Evolutionary conservation across 1,140 invertebrate genomes (phyloP).

Genomic region (Kradibia gibbosae): DNA sequence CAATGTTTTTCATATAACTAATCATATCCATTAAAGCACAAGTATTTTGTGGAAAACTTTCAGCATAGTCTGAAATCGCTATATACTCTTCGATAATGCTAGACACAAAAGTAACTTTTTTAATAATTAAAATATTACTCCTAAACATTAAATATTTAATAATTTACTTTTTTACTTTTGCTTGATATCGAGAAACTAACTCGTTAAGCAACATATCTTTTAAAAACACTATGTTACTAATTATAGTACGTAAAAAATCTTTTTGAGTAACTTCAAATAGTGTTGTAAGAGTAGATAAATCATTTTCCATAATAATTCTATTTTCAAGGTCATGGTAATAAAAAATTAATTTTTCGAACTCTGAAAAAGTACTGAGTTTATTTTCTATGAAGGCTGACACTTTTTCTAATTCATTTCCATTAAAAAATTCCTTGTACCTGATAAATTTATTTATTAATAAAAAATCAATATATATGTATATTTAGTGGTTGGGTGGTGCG

Average conservation of each 20-base stretch:
- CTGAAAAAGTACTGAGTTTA: conserved; percentile 76
- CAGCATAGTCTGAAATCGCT: conserved; percentile 81
- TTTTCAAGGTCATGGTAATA: conserved; percentile 78
- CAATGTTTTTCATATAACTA: conserved; percentile 82
- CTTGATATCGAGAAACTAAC: conserved; percentile 86
- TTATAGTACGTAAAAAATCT: conserved; percentile 82
- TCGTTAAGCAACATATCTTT: conserved; percentile 80
- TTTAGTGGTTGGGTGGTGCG: no score
- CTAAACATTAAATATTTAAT: background rate
- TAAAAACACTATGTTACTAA: conserved; percentile 78
- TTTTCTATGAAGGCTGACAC: conserved; percentile 81
- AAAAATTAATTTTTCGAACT: conserved; percentile 78
- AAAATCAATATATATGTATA: background rate
- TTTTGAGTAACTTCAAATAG: conserved; percentile 90
- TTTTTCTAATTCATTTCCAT: conserved; percentile 74
- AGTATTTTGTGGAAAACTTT: conserved; percentile 86
- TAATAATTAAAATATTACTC: background rate
- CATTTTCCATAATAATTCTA: conserved; percentile 78
- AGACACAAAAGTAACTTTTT: conserved; percentile 8
- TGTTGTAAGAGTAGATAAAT: conserved; percentile 82
- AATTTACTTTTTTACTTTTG: conserved; percentile 79
- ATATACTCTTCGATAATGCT: conserved; percentile 89
- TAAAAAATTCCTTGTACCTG: conserved; percentile 66
- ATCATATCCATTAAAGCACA: conserved; percentile 88
- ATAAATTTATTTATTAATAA: background rate